Percentiles rank a stretch among this genome's conserved stretches.
Evolutionary conservation across 2,888 invertebrate species (phyloP).

Genomic region (Drosophila quinaria): DNA sequence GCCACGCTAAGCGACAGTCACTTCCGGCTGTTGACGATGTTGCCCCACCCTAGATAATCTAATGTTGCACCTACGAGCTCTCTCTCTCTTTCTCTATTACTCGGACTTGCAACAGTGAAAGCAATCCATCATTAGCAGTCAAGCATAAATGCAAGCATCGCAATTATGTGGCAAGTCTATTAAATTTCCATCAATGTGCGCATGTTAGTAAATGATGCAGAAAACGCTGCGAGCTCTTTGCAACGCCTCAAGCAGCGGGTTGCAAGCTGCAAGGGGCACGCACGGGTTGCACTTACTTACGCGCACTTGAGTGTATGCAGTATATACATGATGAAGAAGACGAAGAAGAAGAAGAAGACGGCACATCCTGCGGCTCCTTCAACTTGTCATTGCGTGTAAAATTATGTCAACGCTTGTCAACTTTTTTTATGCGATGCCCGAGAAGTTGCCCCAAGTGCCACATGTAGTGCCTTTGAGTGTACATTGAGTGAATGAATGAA

Average conservation of each 20-base stretch:
- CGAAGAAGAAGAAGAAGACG: conserved; percentile 14
- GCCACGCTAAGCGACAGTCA: conserved; percentile 53
- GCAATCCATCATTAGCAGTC: conserved; percentile 72
- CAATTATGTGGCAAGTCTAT: conserved; percentile 74
- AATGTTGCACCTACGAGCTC: conserved; percentile 29
- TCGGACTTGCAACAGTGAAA: conserved; percentile 1
- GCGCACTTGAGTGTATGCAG: conserved; percentile 41
- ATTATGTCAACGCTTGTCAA: conserved; percentile 81
- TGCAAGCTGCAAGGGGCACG: conserved; percentile 6
- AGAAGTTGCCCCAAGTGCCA: conserved; percentile 62
- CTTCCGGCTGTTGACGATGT: conserved; percentile 70
- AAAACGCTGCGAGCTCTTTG: conserved; percentile 54
- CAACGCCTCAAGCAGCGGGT: conserved; percentile 12
- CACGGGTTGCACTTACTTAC: conserved; percentile 58
- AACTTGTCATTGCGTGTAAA: conserved; percentile 78
- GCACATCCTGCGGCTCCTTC: conserved; percentile 63
- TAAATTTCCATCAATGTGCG: conserved; percentile 60
- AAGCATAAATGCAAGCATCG: conserved; percentile 43
- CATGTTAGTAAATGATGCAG: conserved; percentile 72
- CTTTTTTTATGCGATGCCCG: conserved; percentile 56
- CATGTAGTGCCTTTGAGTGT: conserved; percentile 70
- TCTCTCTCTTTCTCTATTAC: background rate
- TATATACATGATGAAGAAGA: conserved; percentile 14
- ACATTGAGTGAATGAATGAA: conserved; percentile 72
- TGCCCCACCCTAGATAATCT: conserved; percentile 39